Percentiles rank a stretch among this genome's conserved stretches.
These are phyloP conservation scores for Chionoecetes opilio DNA, from an alignment of 1,140 invertebrate species.

Conservation along the genomic window DNA sequence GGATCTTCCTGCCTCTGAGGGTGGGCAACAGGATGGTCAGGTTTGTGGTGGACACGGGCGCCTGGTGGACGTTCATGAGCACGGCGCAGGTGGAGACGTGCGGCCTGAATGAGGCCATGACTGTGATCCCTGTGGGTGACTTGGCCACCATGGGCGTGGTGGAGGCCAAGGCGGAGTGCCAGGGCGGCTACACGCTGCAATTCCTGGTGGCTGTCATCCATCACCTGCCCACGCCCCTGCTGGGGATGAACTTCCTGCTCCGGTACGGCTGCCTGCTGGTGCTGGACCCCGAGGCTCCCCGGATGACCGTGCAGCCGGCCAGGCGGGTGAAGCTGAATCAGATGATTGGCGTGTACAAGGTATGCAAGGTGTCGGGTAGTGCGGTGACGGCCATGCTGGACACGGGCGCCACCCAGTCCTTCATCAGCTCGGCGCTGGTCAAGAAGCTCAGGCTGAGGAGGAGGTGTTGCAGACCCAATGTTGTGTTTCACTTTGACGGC, in stretches of 20 bases:
- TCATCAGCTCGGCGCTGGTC: background rate
- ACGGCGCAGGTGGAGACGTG: background rate
- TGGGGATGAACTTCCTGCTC: background rate
- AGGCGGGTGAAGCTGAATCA: background rate
- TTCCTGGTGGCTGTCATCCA: background rate
- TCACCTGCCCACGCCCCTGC: background rate
- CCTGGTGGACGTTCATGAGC: background rate
- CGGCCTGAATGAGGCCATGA: background rate
- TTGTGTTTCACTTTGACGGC: background rate
- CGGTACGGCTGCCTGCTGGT: background rate
- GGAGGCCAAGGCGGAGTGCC: background rate
- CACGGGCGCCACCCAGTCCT: background rate
- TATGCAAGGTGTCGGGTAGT: background rate
- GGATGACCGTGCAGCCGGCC: background rate
- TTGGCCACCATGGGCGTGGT: background rate
- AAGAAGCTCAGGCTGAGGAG: background rate
- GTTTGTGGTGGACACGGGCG: constrained; percentile 37
- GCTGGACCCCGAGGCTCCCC: background rate
- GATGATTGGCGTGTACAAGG: background rate
- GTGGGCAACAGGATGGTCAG: constrained; percentile 8
- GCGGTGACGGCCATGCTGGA: background rate
- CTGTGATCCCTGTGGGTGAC: background rate
- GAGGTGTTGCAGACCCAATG: background rate
- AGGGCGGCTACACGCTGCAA: background rate
- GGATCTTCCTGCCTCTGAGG: background rate